These are phyloP conservation scores for Steinernema khuongi DNA, from an alignment of 1,140 invertebrate genomes.

Conservation along the genomic window DNA sequence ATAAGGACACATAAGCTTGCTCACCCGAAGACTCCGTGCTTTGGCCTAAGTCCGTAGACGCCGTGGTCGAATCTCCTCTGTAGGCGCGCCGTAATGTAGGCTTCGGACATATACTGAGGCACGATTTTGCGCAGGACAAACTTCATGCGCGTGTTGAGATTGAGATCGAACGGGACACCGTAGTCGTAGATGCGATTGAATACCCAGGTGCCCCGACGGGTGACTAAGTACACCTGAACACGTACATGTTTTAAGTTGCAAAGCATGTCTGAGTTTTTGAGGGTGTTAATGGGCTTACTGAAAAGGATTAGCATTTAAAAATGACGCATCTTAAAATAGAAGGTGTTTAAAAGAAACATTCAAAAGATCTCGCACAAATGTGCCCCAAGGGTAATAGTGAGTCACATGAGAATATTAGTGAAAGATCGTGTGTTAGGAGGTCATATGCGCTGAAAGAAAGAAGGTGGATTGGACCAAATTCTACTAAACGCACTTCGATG, in stretches of 20 bases:
- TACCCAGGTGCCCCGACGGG: slow-evolving; percentile 62
- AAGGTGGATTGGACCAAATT: too few species aligned
- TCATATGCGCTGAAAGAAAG: too few species aligned
- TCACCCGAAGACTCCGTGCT: slow-evolving; percentile 59
- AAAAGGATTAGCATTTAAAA: background rate
- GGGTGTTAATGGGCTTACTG: too few species aligned
- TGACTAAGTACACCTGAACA: slow-evolving; percentile 61
- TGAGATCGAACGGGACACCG: slow-evolving; percentile 57
- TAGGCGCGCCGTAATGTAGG: slow-evolving; percentile 55
- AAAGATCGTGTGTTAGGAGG: too few species aligned
- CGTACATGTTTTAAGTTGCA: background rate
- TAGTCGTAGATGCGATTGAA: slow-evolving; percentile 59
- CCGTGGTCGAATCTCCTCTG: slow-evolving; percentile 61
- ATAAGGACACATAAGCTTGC: slow-evolving; percentile 49
- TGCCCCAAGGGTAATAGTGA: too few species aligned
- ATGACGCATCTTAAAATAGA: background rate
- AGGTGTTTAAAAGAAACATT: background rate
- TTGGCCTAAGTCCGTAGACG: slow-evolving; percentile 61
- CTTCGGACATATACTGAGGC: slow-evolving; percentile 48
- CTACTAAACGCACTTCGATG: too few species aligned
- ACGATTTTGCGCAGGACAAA: slow-evolving; percentile 9
- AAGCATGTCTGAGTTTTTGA: background rate
- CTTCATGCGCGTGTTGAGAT: slow-evolving; percentile 26
- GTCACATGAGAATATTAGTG: too few species aligned
- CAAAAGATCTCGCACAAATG: too few species aligned